phyloP scores from a whole-genome alignment of 2,113 vertebrate genomes.

The Clarias magur region DNA sequence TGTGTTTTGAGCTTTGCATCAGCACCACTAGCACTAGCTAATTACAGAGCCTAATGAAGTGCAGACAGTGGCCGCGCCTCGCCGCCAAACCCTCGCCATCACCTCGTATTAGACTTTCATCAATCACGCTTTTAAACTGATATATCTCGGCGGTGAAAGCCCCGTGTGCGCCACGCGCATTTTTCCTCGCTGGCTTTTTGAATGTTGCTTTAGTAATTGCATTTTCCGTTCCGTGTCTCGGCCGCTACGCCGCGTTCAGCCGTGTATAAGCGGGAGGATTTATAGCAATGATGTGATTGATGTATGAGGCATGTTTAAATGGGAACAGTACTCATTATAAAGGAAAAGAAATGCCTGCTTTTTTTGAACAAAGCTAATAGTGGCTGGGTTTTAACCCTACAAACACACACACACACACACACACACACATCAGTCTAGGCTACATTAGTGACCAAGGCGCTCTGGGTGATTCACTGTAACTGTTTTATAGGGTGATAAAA shows the following conservation, averaged over 20 bases:
- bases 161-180: conserved; percentile 75
- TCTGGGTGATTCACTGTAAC: conserved; percentile 70
- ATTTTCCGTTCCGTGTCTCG: conserved; percentile 62
- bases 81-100: conserved; percentile 87
- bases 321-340: conserved; percentile 60
- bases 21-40: conserved; percentile 92
- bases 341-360: conserved; percentile 59
- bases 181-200: conserved; percentile 70
- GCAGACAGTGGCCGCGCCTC: conserved; percentile 91
- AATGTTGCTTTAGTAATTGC: conserved; percentile 85
- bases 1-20: conserved; percentile 85
- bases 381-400: conserved; percentile 25
- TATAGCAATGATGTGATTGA: conserved; percentile 47
- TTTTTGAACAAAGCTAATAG: conserved; percentile 37
- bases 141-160: conserved; percentile 71
- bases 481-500: conserved; percentile 73
- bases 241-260: conserved; percentile 8
- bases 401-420: not conserved
- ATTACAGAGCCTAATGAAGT: conserved; percentile 98
- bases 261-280: conserved; percentile 65
- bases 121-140: conserved; percentile 93
- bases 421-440: conserved; percentile 28
- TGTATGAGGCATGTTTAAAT: conserved; percentile 62
- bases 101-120: conserved; percentile 92
- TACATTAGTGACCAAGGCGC: conserved; percentile 67